phyloP scores from a whole-genome alignment of 2,888 invertebrate species.

The Catotricha subobsoleta region DNA sequence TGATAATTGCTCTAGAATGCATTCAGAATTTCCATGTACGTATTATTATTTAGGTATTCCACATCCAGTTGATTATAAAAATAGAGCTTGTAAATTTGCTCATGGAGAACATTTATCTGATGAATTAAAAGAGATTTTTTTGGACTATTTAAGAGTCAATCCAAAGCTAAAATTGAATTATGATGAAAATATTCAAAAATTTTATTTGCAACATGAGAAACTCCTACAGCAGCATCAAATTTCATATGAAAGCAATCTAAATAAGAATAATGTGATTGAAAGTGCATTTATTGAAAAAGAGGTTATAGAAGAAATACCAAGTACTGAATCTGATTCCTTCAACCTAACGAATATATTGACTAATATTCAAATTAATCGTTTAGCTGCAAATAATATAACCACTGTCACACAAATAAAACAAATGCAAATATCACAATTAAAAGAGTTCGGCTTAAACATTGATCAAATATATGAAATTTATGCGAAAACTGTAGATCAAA shows the following conservation, averaged over 20 bases:
- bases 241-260: too few species aligned
- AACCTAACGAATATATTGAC: not conserved
- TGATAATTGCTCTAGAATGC: slow-evolving; percentile 2
- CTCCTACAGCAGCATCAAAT: not conserved
- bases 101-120: slow-evolving; percentile 1
- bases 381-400: not conserved
- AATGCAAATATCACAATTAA: not conserved
- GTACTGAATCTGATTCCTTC: not conserved
- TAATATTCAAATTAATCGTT: not conserved
- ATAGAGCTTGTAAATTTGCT: not conserved
- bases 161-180: too few species aligned
- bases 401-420: not conserved
- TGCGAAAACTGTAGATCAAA: not conserved
- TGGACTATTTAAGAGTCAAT: too few species aligned
- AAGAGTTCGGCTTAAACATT: not conserved
- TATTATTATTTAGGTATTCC: slow-evolving; percentile 1
- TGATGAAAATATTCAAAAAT: not conserved
- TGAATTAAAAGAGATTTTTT: not conserved
- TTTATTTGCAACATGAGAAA: not conserved
- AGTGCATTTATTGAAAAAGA: too few species aligned
- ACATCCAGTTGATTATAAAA: not conserved
- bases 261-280: too few species aligned
- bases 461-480: slow-evolving; percentile 3
- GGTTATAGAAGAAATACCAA: not conserved
- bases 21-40: slow-evolving; percentile 5